Evolutionary conservation across 2,888 invertebrate species (phyloP).

Genomic region (Zaprionus lineosus): DNA sequence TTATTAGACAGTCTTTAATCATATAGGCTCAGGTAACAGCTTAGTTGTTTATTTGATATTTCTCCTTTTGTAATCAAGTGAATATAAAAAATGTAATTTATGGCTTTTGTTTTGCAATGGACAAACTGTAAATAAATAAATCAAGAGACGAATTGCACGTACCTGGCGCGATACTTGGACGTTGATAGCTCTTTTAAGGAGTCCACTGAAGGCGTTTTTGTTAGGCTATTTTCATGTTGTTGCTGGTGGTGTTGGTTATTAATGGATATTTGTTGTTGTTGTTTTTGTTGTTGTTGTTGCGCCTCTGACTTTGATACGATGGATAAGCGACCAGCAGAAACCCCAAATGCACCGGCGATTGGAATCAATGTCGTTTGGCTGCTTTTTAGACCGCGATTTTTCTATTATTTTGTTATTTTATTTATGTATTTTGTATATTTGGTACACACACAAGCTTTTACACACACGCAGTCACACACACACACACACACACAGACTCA

Average conservation of each 20-base stretch:
- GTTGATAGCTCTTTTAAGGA: slow-evolving; percentile 64
- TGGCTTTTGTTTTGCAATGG: slow-evolving; percentile 32
- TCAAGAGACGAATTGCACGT: slow-evolving; percentile 70
- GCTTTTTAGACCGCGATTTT: slow-evolving; percentile 58
- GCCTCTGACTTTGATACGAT: slow-evolving; percentile 32
- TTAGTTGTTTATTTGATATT: slow-evolving; percentile 36
- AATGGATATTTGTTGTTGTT: neutral
- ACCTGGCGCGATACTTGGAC: slow-evolving; percentile 58
- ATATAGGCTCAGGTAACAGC: too few relatives aligned
- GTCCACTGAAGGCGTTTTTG: slow-evolving; percentile 72
- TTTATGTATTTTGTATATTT: slow-evolving; percentile 25
- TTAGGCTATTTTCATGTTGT: slow-evolving; percentile 8
- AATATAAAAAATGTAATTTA: slow-evolving; percentile 23
- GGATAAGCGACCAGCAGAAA: slow-evolving; percentile 36
- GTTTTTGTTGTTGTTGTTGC: slow-evolving; percentile 17
- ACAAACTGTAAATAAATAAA: slow-evolving; percentile 54
- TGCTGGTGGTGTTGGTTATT: slow-evolving; percentile 17
- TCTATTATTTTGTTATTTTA: slow-evolving; percentile 31
- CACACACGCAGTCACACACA: slow-evolving; percentile 22
- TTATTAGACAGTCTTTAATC: too few relatives aligned
- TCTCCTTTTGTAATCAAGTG: slow-evolving; percentile 5
- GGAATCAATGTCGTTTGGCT: slow-evolving; percentile 77
- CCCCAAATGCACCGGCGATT: slow-evolving; percentile 62
- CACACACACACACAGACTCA: slow-evolving; percentile 30
- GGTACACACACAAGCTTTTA: too few relatives aligned